Percentiles rank a stretch among this genome's conserved stretches.
phyloP scores from a whole-genome alignment of 2,888 invertebrate genomes.

The Phortica okadai region DNA sequence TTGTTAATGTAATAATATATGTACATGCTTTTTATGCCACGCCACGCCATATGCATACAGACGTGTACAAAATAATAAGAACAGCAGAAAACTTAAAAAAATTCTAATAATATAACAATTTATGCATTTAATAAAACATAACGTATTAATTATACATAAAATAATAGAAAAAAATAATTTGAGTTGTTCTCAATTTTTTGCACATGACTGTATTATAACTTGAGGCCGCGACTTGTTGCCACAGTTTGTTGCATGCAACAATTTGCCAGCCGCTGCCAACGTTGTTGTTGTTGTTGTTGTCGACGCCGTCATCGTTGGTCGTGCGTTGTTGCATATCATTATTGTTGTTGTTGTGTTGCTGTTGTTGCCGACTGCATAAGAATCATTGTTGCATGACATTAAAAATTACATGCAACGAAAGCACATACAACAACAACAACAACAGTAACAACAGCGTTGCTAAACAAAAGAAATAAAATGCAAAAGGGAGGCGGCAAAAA shows the following conservation, averaged over 20 bases:
- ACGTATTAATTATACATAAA: too few species aligned
- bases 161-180: too few species aligned
- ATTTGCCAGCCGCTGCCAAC: background rate
- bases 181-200: too few species aligned
- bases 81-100: too few species aligned
- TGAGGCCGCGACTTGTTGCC: conserved; percentile 1
- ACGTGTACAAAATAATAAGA: too few species aligned
- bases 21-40: too few species aligned
- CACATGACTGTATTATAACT: too few species aligned
- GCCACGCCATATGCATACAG: too few species aligned
- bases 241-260: conserved; percentile 19
- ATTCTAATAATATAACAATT: too few species aligned
- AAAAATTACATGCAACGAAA: conserved; percentile 11
- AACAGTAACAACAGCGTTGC: background rate
- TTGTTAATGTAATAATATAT: too few species aligned
- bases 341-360: conserved; percentile 39
- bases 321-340: conserved; percentile 21
- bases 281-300: conserved; percentile 18
- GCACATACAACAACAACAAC: background rate
- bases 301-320: background rate
- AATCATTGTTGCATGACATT: conserved; percentile 28
- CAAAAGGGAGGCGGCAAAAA: background rate
- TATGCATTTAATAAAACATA: too few species aligned
- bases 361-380: conserved; percentile 17
- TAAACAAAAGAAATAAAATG: background rate